Percentiles rank a stretch among this genome's conserved stretches.
Conservation (phyloP, 2,888 invertebrate species). For the Cylloceria caligata region DNA sequence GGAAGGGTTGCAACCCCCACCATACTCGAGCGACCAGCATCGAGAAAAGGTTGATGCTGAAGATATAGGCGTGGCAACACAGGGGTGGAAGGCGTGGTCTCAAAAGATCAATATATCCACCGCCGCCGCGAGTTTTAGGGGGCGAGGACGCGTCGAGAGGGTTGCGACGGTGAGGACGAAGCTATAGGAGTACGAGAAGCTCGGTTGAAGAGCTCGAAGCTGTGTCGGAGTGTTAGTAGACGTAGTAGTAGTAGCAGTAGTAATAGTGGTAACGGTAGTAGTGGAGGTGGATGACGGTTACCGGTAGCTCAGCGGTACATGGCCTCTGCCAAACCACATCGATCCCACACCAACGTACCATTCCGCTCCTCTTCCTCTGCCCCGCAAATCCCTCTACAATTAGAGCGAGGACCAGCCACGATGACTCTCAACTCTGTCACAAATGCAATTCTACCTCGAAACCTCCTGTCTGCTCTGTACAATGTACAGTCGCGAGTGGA, state of each 20-base stretch:
- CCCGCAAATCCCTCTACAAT: conserved; percentile 38
- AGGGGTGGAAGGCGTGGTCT: conserved; percentile 81
- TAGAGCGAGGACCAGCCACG: conserved; percentile 63
- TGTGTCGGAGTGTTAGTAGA: neutral
- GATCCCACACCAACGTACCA: conserved; percentile 72
- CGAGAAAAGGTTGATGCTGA: conserved; percentile 58
- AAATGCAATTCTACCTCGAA: conserved; percentile 26
- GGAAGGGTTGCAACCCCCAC: conserved; percentile 31
- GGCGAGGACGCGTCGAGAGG: conserved; percentile 56
- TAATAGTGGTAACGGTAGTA: conserved; percentile 6
- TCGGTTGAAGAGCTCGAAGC: conserved; percentile 42
- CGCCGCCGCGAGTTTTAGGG: conserved; percentile 67
- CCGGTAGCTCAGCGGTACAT: conserved; percentile 67
- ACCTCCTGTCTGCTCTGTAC: neutral
- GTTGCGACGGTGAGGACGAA: conserved; percentile 45
- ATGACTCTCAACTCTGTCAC: conserved; percentile 48
- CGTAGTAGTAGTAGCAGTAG: conserved; percentile 28
- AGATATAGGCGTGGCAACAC: conserved; percentile 77
- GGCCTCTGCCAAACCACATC: conserved; percentile 78
- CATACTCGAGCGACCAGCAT: conserved; percentile 34
- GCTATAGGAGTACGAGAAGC: conserved; percentile 46
- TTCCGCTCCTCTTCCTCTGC: conserved; percentile 46
- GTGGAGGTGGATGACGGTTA: conserved; percentile 45
- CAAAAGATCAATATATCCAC: conserved; percentile 82
- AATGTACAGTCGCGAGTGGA: neutral